Percentiles rank a stretch among this genome's conserved stretches.
Conservation (phyloP, 2,888 invertebrate genomes). For the Anthophora plumipes region DNA sequence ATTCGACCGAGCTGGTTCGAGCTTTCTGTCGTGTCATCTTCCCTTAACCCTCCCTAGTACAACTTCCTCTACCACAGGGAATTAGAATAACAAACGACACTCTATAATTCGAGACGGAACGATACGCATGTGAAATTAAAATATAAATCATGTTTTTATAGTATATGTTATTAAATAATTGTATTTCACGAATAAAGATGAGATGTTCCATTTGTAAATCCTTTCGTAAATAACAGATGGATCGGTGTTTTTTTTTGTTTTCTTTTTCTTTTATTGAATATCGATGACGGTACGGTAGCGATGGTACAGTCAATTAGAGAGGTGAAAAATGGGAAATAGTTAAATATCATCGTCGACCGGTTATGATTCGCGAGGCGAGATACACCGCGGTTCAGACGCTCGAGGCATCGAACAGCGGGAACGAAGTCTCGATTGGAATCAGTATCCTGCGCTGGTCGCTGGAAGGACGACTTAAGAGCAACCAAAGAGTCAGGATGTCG, state of each 20-base stretch:
- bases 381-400: slow-evolving; percentile 19
- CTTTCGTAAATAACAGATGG: background rate
- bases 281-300: slow-evolving; percentile 15
- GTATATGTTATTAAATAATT: background rate
- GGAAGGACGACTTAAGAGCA: slow-evolving; percentile 41
- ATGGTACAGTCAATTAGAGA: slow-evolving; percentile 12
- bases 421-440: slow-evolving; percentile 55
- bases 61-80: slow-evolving; percentile 1
- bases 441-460: slow-evolving; percentile 45
- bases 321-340: slow-evolving; percentile 31
- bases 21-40: slow-evolving; percentile 17
- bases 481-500: slow-evolving; percentile 43
- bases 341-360: slow-evolving; percentile 51
- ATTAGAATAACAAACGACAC: slow-evolving; percentile 15
- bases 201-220: too few relatives aligned
- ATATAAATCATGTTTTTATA: background rate
- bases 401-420: slow-evolving; percentile 39
- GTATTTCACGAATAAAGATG: background rate
- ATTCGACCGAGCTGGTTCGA: slow-evolving; percentile 15
- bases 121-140: background rate
- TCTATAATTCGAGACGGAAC: background rate
- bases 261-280: background rate
- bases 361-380: slow-evolving; percentile 40
- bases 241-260: too few relatives aligned
- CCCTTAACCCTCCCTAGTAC: slow-evolving; percentile 7